phyloP scores from a whole-genome alignment of 2,888 invertebrate genomes.

The Eupithecia subfuscata region DNA sequence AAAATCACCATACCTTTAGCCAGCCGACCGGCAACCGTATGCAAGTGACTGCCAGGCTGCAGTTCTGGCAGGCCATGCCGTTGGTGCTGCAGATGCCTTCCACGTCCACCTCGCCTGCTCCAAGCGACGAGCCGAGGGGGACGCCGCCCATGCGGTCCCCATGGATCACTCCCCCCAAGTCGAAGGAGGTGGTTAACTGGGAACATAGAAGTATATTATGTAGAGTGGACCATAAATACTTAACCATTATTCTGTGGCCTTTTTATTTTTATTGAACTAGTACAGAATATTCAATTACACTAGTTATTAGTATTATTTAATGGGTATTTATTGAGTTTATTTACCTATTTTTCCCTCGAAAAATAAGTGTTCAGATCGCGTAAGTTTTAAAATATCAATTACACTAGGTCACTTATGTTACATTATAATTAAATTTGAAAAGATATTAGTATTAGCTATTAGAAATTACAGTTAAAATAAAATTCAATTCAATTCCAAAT shows the following conservation, averaged over 20 bases:
- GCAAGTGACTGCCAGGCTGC: conserved; percentile 68
- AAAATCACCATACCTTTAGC: conserved; percentile 62
- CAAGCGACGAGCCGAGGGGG: conserved; percentile 69
- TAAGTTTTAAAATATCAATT: no score
- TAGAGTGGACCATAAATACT: neutral
- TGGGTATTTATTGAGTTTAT: no score
- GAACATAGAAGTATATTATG: neutral
- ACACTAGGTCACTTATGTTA: no score
- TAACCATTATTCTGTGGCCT: neutral
- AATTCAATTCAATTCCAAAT: no score
- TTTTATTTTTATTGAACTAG: no score
- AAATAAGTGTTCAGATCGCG: no score
- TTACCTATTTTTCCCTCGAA: no score
- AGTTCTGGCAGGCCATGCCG: conserved; percentile 73
- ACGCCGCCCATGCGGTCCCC: conserved; percentile 75
- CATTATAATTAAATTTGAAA: no score
- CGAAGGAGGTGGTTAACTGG: conserved; percentile 66
- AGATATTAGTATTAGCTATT: no score
- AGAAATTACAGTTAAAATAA: no score
- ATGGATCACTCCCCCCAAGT: conserved; percentile 68
- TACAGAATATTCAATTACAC: no score
- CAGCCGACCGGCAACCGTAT: conserved; percentile 71
- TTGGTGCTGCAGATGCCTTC: conserved; percentile 70
- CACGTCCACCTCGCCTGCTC: conserved; percentile 72
- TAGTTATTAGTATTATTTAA: no score